These are phyloP conservation scores for Chaetogeoica ovagalla DNA, from an alignment of 2,888 invertebrate species.

Conservation along the genomic window DNA sequence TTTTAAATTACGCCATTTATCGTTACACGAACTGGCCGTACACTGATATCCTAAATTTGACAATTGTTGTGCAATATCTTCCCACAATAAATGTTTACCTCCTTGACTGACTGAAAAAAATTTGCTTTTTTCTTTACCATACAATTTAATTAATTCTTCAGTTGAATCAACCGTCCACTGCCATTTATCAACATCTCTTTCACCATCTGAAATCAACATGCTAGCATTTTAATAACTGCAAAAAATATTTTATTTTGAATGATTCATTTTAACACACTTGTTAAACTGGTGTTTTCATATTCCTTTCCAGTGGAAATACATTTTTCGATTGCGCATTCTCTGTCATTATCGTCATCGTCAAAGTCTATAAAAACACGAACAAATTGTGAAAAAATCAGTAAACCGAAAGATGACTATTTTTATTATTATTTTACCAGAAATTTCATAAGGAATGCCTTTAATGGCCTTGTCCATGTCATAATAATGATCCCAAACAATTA, in stretches of 20 bases:
- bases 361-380: not conserved
- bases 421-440: conserved; percentile 24
- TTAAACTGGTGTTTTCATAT: not conserved
- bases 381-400: not conserved
- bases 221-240: not conserved
- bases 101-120: conserved; percentile 28
- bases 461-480: conserved; percentile 34
- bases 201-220: not conserved
- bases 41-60: conserved; percentile 21
- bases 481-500: conserved; percentile 18
- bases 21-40: conserved; percentile 21
- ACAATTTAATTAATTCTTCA: conserved; percentile 14
- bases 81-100: conserved; percentile 43
- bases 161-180: conserved; percentile 24
- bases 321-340: not conserved
- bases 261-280: not conserved
- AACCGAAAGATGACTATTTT: not conserved
- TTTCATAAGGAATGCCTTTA: conserved; percentile 12
- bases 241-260: not conserved
- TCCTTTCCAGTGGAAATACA: not conserved
- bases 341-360: not conserved
- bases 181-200: not conserved
- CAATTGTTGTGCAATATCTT: conserved; percentile 35
- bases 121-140: conserved; percentile 20
- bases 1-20: conserved; percentile 50